A percentile compares a stretch with the other conserved stretches of the same genome.
Conservation (phyloP, 37 sponge, comb jelly and placozoan genomes). For the Chondrilla cf. caribensis region DNA sequence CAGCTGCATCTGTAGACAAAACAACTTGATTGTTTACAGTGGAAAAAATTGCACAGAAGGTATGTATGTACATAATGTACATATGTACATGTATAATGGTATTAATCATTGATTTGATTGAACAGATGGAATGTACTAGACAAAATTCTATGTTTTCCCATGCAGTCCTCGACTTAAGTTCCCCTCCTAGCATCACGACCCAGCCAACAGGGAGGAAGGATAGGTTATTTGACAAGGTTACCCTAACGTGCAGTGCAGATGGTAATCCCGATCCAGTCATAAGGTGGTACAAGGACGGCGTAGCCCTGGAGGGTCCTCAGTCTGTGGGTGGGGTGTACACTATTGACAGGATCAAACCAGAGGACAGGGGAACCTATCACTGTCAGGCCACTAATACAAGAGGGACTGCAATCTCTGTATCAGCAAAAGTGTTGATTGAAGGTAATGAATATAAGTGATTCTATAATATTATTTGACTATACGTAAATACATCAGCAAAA, state of each 20-base stretch:
- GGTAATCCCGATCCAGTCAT: slow-evolving; percentile 3
- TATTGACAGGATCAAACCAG: not conserved
- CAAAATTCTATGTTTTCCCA: too few relatives aligned
- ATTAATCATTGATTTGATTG: too few relatives aligned
- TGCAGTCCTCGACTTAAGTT: not conserved
- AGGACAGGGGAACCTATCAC: slow-evolving; percentile 18
- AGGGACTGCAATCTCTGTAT: not conserved
- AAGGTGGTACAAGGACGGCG: slow-evolving; percentile 4
- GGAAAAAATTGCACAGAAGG: not conserved
- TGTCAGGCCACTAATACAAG: not conserved
- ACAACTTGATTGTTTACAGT: not conserved
- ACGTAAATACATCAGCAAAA: too few relatives aligned
- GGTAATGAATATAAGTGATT: too few relatives aligned
- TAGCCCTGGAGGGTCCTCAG: not conserved
- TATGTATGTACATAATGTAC: too few relatives aligned
- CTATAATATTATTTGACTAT: too few relatives aligned
- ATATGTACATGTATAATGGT: not conserved
- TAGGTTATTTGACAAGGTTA: not conserved
- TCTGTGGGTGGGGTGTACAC: not conserved
- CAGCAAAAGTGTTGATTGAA: not conserved
- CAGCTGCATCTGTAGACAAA: not conserved
- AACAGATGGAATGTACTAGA: too few relatives aligned
- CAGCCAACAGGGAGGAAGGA: not conserved
- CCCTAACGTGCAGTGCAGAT: not conserved
- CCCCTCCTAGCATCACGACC: not conserved